These are phyloP conservation scores for Enteromius anoplus DNA, from an alignment of 2,797 vertebrate species.

Conservation along the genomic window DNA sequence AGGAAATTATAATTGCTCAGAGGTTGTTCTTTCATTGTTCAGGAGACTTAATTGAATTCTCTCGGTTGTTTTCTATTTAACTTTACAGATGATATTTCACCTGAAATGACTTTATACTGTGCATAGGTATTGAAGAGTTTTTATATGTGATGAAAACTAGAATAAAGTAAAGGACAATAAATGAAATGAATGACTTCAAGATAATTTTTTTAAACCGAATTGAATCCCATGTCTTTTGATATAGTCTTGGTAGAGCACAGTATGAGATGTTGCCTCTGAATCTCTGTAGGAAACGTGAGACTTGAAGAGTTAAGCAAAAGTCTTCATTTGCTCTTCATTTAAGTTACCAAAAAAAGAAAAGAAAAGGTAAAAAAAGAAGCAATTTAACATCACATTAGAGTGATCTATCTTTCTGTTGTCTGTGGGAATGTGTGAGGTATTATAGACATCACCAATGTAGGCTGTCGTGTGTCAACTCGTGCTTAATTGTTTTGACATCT, in stretches of 20 bases:
- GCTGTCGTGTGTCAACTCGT: background rate
- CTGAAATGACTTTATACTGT: too few species aligned
- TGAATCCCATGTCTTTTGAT: background rate
- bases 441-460: background rate
- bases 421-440: background rate
- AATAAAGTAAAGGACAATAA: background rate
- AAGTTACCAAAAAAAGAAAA: background rate
- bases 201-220: too few species aligned
- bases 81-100: too few species aligned
- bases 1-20: background rate
- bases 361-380: background rate
- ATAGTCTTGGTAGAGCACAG: background rate
- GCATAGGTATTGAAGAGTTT: background rate
- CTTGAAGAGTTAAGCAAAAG: background rate
- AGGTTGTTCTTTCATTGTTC: constrained; percentile 1
- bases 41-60: background rate
- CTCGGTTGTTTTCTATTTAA: constrained; percentile 2
- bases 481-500: constrained; percentile 30
- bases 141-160: background rate
- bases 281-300: background rate
- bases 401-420: background rate
- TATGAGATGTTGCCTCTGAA: background rate
- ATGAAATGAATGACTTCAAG: too few species aligned
- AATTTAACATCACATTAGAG: background rate
- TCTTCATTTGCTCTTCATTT: background rate